Evolutionary conservation across 2,888 invertebrate species (phyloP).

Genomic region (Nudaria mundana): DNA sequence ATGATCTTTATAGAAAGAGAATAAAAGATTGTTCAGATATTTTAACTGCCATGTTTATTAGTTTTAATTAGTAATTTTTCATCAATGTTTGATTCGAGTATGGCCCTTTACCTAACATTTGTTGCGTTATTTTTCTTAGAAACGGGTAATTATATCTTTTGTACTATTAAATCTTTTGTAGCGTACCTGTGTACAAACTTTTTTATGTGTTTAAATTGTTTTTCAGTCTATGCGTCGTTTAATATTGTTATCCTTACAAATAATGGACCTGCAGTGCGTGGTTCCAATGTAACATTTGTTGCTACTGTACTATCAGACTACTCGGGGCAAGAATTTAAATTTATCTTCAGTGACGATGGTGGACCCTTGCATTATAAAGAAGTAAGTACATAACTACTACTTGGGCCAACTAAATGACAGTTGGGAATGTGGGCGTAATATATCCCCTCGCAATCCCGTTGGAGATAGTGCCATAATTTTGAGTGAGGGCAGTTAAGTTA

Average conservation of each 20-base stretch:
- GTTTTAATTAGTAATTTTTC: slow-evolving; percentile 11
- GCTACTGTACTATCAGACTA: slow-evolving; percentile 77
- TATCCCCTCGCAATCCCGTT: too few relatives aligned
- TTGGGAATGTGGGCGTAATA: too few relatives aligned
- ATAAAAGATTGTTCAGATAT: slow-evolving; percentile 2
- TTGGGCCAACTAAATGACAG: too few relatives aligned
- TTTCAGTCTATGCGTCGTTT: slow-evolving; percentile 45
- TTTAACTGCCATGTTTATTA: slow-evolving; percentile 19
- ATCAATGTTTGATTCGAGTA: slow-evolving; percentile 27
- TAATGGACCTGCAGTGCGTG: slow-evolving; percentile 86
- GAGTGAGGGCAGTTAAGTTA: too few relatives aligned
- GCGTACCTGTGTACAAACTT: too few relatives aligned
- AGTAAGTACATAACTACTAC: slow-evolving; percentile 59
- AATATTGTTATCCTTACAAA: slow-evolving; percentile 74
- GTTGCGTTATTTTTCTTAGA: slow-evolving; percentile 48
- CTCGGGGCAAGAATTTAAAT: slow-evolving; percentile 62
- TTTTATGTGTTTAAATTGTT: background rate
- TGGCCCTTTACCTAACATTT: slow-evolving; percentile 49
- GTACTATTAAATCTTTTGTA: too few relatives aligned
- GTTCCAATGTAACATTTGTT: slow-evolving; percentile 86
- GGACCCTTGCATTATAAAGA: slow-evolving; percentile 66
- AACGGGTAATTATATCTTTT: slow-evolving; percentile 35
- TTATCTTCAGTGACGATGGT: slow-evolving; percentile 84
- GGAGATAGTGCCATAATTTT: too few relatives aligned
- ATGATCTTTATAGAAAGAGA: slow-evolving; percentile 4